Evolutionary conservation across 2,113 vertebrate species (phyloP), one percentile per base, ranked within the genome.

Genomic region (Meles meles): DNA sequence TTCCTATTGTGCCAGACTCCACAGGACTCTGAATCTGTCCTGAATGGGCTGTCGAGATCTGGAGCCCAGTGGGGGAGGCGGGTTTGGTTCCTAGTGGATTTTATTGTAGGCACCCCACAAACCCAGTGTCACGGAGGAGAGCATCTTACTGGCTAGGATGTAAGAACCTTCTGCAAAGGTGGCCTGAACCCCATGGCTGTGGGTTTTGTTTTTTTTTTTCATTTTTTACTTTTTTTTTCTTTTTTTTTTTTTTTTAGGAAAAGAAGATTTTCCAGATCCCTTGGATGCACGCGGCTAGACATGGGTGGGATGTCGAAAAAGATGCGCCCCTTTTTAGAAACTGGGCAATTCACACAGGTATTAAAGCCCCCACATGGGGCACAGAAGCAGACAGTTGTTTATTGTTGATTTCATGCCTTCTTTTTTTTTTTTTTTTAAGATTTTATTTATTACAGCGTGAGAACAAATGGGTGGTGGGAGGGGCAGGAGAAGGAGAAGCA

Each of bases 191-290:
- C 59, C 23, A 6, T 6, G 29, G 39, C 55, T 65, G 0, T 57
- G 49, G 55, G 49, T 5, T 17, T 18, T 18, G 6, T 18, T 55
- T 61, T 74, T 52, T 83, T 37, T 29, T 94, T 55, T 83, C 34
- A 18, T 31, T 94, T 55, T 17, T 25, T 42, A 71, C 85, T 71
- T 98, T 97, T 97, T 88, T 27, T 0, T 3, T 59, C 80, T 25
- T 17, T n/a, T 94, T 69, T 98, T 97, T 97, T 88, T 94, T 72
- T 98, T 97, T 97, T 88, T 94, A 99, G 99, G 99, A 99, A 95
- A 99, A 99, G 98, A 99, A 99, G 98, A 99, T 99, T 98, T 99
- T 99, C 98, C 99, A 99, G 98, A 99, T 99, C 97, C 99, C 99
- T 2, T 99, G 99, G 99, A 99, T 99, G 99, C 99, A 99, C 61